A percentile compares a stretch with the other conserved stretches of the same genome.
phyloP scores from a whole-genome alignment of 2,113 vertebrate species.

The Pangasianodon hypophthalmus region DNA sequence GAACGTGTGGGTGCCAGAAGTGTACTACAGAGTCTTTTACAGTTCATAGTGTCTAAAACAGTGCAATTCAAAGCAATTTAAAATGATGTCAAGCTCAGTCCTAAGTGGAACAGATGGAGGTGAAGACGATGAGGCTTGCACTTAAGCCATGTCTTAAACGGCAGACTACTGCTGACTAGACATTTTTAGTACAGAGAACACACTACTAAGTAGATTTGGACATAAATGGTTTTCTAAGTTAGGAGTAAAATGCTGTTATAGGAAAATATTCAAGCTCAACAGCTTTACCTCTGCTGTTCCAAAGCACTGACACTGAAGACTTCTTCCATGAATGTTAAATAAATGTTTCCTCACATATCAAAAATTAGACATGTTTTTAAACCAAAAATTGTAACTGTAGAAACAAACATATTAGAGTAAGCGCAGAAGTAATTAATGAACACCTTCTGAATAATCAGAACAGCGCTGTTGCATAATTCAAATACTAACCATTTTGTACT shows the following conservation, averaged over 20 bases:
- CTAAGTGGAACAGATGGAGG: not conserved
- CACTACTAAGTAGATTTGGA: not conserved
- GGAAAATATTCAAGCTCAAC: not conserved
- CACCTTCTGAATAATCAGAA: not conserved
- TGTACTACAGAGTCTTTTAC: not conserved
- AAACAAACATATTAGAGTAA: not conserved
- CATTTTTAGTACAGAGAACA: not conserved
- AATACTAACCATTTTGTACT: not conserved
- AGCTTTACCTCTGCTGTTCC: not conserved
- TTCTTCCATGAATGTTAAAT: not conserved
- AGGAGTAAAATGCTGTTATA: not conserved
- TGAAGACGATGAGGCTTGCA: not conserved
- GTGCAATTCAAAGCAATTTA: too few species aligned
- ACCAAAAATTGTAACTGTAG: not conserved
- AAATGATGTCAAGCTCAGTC: not conserved
- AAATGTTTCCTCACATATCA: not conserved
- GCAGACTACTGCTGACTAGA: not conserved
- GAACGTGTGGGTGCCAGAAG: too few species aligned
- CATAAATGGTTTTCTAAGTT: not conserved
- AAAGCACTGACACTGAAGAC: not conserved
- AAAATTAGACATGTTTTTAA: not conserved
- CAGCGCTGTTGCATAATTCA: not conserved
- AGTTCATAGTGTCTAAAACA: not conserved
- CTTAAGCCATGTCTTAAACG: not conserved
- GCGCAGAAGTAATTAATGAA: not conserved